These are phyloP conservation scores for Hoplias malabaricus DNA, from an alignment of 2,113 vertebrate species.

Conservation along the genomic window DNA sequence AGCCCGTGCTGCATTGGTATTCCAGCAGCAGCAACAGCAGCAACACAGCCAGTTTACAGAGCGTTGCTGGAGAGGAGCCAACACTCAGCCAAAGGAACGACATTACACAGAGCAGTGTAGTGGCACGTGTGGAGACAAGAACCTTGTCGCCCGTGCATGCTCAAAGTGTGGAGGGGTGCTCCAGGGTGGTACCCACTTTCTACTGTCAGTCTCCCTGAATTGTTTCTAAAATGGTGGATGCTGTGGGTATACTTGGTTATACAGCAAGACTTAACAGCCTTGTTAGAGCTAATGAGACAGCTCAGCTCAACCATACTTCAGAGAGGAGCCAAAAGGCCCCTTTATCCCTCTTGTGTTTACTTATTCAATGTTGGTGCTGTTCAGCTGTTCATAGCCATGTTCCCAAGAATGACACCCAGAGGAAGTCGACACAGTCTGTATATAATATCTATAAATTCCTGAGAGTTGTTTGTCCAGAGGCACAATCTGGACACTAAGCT, in stretches of 20 bases:
- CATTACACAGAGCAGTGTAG: slow-evolving; percentile 7
- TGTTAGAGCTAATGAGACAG: slow-evolving; percentile 12
- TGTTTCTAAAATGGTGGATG: background rate
- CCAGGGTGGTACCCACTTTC: background rate
- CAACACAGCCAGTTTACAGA: slow-evolving; percentile 32
- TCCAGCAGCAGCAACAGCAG: background rate
- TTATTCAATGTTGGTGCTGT: slow-evolving; percentile 15
- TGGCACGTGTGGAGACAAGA: background rate
- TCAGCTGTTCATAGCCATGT: background rate
- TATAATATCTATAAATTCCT: slow-evolving; percentile 8
- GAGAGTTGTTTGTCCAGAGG: background rate
- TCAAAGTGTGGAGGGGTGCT: background rate
- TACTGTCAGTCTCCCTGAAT: background rate
- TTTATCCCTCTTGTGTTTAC: slow-evolving; percentile 13
- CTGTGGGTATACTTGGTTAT: slow-evolving; percentile 1
- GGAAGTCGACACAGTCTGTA: background rate
- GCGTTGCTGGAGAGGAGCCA: slow-evolving; percentile 22
- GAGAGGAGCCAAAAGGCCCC: background rate
- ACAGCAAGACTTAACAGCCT: slow-evolving; percentile 2
- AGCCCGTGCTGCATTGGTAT: slow-evolving; percentile 25
- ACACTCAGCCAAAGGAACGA: background rate
- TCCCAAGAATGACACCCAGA: background rate
- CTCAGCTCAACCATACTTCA: background rate
- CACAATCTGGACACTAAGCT: background rate
- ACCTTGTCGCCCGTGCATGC: background rate